phyloP scores from a whole-genome alignment of 2,797 vertebrate species.

The Syngnathus acus region DNA sequence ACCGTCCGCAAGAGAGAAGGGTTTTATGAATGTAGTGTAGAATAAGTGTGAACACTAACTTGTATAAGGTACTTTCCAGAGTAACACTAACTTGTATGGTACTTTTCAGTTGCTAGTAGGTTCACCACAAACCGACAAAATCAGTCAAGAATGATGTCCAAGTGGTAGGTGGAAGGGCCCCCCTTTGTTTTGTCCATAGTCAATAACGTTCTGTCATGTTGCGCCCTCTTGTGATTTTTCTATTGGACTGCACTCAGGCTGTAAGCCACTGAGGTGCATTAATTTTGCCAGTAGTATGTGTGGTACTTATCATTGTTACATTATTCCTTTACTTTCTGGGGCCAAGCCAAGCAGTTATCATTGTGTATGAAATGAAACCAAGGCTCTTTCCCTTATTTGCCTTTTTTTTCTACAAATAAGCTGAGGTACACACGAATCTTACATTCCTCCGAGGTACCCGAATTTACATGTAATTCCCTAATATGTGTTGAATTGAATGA shows the following conservation, averaged over 20 bases:
- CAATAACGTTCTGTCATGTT: conserved; percentile 10
- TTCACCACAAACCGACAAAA: not conserved
- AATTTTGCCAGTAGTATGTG: conserved; percentile 7
- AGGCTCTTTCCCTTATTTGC: conserved; percentile 12
- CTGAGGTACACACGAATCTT: conserved; percentile 28
- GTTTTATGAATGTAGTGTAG: conserved; percentile 51
- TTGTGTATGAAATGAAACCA: conserved; percentile 21
- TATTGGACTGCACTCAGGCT: conserved; percentile 25
- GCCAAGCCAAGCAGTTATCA: not conserved
- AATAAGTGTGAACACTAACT: conserved; percentile 15
- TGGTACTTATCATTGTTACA: not conserved
- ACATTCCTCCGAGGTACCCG: conserved; percentile 25
- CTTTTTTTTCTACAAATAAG: conserved; percentile 37
- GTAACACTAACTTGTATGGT: conserved; percentile 43
- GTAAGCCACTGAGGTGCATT: conserved; percentile 23
- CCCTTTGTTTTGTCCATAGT: conserved; percentile 12
- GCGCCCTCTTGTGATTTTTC: conserved; percentile 30
- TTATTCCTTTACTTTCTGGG: not conserved
- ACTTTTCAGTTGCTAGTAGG: conserved; percentile 16
- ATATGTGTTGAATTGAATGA: not conserved
- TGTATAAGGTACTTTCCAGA: not conserved
- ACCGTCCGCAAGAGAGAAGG: conserved; percentile 26
- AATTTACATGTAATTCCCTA: conserved; percentile 23
- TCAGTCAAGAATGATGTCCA: not conserved
- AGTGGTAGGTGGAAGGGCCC: conserved; percentile 14